A percentile compares a stretch with the other conserved stretches of the same genome.
Evolutionary conservation across 2,888 invertebrate genomes (phyloP).

Genomic region (Neocrepidodera transversa): DNA sequence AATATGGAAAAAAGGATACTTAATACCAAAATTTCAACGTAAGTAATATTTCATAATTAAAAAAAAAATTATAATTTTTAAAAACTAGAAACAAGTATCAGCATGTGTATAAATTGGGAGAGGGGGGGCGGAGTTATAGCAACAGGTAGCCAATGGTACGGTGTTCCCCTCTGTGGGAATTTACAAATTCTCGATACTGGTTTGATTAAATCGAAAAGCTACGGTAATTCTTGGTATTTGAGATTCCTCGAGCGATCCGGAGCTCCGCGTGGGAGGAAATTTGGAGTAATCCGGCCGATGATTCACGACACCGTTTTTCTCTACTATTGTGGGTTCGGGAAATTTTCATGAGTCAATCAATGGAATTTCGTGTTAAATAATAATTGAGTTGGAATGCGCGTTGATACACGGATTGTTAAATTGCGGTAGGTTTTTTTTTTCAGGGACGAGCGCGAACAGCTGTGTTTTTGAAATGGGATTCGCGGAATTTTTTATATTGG

Average conservation of each 20-base stretch:
- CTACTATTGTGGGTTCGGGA: conserved; percentile 25
- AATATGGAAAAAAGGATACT: conserved; percentile 49
- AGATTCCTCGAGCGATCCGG: conserved; percentile 24
- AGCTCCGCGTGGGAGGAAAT: conserved; percentile 4
- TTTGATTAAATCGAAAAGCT: conserved; percentile 38
- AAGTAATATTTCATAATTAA: too few species aligned
- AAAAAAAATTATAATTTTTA: too few species aligned
- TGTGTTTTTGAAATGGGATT: too few species aligned
- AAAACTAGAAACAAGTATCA: neutral
- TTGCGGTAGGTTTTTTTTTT: conserved; percentile 1
- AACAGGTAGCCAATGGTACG: conserved; percentile 57
- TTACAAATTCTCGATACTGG: conserved; percentile 38
- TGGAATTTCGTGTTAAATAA: conserved; percentile 21
- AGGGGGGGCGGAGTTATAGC: conserved; percentile 49
- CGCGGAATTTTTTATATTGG: too few species aligned
- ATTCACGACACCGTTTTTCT: conserved; percentile 23
- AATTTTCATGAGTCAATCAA: conserved; percentile 33
- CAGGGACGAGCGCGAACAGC: too few species aligned
- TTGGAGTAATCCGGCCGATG: conserved; percentile 22
- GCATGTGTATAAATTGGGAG: neutral
- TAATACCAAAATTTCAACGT: conserved; percentile 54
- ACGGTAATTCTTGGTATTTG: conserved; percentile 37
- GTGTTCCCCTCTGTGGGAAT: conserved; percentile 39
- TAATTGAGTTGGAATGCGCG: neutral
- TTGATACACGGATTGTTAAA: neutral